A percentile compares a stretch with the other conserved stretches of the same genome.
These are phyloP conservation scores for Oryzias woworae DNA, from an alignment of 2,113 vertebrate genomes.

Conservation along the genomic window DNA sequence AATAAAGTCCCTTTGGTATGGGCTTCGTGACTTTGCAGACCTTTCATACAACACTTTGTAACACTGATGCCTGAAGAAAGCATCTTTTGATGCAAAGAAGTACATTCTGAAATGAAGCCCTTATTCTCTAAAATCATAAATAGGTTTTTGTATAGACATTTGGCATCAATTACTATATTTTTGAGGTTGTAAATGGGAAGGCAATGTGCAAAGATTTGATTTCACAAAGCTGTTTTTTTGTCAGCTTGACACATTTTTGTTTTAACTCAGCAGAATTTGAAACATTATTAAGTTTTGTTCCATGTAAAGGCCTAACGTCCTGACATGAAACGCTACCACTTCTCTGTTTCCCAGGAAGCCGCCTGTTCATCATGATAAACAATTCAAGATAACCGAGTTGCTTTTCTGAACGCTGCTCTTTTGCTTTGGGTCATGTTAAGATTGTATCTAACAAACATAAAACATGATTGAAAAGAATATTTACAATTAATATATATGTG, in stretches of 20 bases:
- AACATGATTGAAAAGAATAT: not conserved
- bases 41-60: not conserved
- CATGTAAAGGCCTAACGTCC: no score
- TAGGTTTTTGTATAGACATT: no score
- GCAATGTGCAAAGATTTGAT: not conserved
- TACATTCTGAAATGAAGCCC: not conserved
- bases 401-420: not conserved
- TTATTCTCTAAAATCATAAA: not conserved
- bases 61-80: no score
- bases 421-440: not conserved
- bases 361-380: not conserved
- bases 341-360: not conserved
- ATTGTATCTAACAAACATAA: not conserved
- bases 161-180: no score
- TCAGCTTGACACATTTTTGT: not conserved
- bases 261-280: not conserved
- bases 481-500: not conserved
- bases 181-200: not conserved
- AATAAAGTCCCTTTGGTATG: not conserved
- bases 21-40: not conserved
- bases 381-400: not conserved
- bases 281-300: no score
- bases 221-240: not conserved
- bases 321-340: no score
- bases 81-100: no score